Conservation (phyloP, 2,797 vertebrate genomes). For the Diplodus puntazzo region DNA sequence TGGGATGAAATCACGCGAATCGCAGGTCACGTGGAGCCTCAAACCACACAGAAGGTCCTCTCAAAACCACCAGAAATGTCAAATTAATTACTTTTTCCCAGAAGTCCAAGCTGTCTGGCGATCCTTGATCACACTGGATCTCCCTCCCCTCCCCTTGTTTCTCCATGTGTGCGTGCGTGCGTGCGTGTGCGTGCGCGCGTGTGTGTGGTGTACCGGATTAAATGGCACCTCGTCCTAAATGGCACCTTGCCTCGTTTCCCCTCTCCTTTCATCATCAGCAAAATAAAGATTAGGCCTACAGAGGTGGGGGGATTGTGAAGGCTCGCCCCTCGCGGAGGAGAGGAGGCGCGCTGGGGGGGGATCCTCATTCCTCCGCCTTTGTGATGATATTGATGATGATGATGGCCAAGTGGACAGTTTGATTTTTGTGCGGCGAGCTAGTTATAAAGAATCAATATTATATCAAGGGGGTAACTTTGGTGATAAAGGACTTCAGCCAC, state of each 20-base stretch:
- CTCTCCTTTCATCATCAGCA: constrained; percentile 92
- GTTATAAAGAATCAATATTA: constrained; percentile 99
- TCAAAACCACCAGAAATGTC: constrained; percentile 17
- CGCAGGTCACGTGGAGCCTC: not conserved
- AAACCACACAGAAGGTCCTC: not conserved
- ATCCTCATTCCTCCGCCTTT: constrained; percentile 97
- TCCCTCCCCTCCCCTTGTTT: constrained; percentile 6
- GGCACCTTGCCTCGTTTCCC: constrained; percentile 82
- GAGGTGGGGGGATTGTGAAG: constrained; percentile 87
- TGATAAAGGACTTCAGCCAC: constrained; percentile 99
- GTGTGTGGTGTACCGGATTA: constrained; percentile 70
- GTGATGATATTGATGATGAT: constrained; percentile 99
- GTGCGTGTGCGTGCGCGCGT: constrained; percentile 4
- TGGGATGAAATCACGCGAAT: not conserved
- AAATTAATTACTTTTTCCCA: constrained; percentile 65
- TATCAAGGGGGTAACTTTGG: constrained; percentile 99
- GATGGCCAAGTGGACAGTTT: constrained; percentile 99
- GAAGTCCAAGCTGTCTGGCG: constrained; percentile 59
- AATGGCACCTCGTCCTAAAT: too few relatives aligned
- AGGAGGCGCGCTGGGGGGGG: constrained; percentile 69
- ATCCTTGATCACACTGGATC: constrained; percentile 55
- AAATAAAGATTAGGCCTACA: constrained; percentile 92
- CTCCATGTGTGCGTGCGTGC: constrained; percentile 1
- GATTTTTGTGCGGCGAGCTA: constrained; percentile 99
- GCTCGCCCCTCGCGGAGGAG: constrained; percentile 79